These are phyloP conservation scores for Saturnia japonica DNA, from an alignment of 2,888 invertebrate species.

Conservation along the genomic window DNA sequence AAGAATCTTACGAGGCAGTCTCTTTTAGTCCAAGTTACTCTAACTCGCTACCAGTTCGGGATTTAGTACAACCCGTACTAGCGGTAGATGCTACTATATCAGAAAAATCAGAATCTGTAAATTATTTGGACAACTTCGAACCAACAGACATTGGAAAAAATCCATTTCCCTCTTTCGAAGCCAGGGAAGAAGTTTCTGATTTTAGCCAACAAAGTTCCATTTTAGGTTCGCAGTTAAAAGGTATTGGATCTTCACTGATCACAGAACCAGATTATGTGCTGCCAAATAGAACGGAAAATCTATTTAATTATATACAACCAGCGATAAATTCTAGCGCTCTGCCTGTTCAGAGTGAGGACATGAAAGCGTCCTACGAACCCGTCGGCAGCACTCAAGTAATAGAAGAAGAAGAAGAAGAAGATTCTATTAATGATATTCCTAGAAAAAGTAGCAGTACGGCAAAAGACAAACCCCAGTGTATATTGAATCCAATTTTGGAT, in stretches of 20 bases:
- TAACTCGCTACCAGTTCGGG: neutral
- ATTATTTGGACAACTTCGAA: neutral
- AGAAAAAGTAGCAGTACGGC: neutral
- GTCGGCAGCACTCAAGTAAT: neutral
- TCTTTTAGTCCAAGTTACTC: neutral
- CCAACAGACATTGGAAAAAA: neutral
- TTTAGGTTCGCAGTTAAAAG: neutral
- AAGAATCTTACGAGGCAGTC: neutral
- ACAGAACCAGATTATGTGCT: constrained; percentile 8
- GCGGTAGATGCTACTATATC: neutral
- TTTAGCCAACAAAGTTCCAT: neutral
- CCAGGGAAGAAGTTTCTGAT: constrained; percentile 20
- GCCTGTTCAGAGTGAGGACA: neutral
- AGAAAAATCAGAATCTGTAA: neutral
- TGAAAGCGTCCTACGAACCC: neutral
- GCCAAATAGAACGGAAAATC: neutral
- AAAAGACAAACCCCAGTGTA: neutral
- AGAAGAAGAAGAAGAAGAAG: neutral
- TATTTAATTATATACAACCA: constrained; percentile 3
- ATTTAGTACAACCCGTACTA: neutral
- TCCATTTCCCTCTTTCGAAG: constrained; percentile 18
- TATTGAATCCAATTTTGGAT: neutral
- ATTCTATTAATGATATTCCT: neutral
- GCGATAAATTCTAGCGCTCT: neutral
- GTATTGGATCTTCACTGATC: neutral